A percentile compares a stretch with the other conserved stretches of the same genome.
Evolutionary conservation across 2,888 invertebrate genomes (phyloP).

Genomic region (Baccha elongata): DNA sequence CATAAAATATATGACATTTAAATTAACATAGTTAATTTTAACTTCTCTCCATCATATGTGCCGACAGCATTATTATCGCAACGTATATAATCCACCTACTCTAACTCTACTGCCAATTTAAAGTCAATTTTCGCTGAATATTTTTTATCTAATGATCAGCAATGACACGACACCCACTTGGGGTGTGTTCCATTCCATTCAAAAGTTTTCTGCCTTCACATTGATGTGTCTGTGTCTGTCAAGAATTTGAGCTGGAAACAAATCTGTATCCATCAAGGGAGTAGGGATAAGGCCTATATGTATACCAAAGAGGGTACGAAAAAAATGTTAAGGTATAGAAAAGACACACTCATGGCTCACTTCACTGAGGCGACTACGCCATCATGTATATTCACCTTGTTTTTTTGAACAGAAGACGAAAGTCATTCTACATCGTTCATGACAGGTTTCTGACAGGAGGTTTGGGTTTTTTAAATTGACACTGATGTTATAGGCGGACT

Average conservation of each 20-base stretch:
- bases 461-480: slow-evolving; percentile 17
- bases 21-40: slow-evolving; percentile 58
- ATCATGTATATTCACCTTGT: slow-evolving; percentile 6
- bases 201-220: too few species aligned
- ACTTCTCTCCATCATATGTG: slow-evolving; percentile 7
- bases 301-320: background rate
- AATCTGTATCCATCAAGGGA: background rate
- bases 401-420: background rate
- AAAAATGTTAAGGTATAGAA: background rate
- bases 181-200: background rate
- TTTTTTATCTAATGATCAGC: slow-evolving; percentile 27
- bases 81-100: slow-evolving; percentile 3
- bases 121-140: slow-evolving; percentile 53
- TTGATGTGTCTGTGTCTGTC: background rate
- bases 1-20: slow-evolving; percentile 10
- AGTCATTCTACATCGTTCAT: background rate
- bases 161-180: slow-evolving; percentile 19
- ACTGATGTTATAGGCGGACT: slow-evolving; percentile 2
- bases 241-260: background rate
- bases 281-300: background rate
- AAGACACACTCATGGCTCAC: background rate
- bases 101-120: slow-evolving; percentile 51
- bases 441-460: slow-evolving; percentile 4
- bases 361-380: background rate
- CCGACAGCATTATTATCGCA: slow-evolving; percentile 48